Conservation (phyloP, 2,113 vertebrate species). For the Sylvilagus bachmani region DNA sequence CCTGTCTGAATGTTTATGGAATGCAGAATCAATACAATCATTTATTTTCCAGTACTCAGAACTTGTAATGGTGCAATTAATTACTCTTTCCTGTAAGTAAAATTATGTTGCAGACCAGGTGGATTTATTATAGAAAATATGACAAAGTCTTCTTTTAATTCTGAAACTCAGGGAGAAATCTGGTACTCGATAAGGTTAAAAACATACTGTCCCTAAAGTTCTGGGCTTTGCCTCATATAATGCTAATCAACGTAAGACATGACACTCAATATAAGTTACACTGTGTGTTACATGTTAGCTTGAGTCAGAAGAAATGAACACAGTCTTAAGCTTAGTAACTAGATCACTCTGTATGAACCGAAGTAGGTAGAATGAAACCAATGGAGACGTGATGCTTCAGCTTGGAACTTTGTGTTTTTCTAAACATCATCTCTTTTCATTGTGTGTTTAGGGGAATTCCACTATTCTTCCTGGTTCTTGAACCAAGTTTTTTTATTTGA, state of each 20-base stretch:
- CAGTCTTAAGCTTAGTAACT: not conserved
- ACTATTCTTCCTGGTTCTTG: not conserved
- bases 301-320: too few species aligned
- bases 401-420: not conserved
- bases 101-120: too few species aligned
- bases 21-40: too few species aligned
- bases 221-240: not conserved
- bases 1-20: too few species aligned
- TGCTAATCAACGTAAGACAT: not conserved
- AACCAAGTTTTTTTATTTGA: not conserved
- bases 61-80: too few species aligned
- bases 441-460: not conserved
- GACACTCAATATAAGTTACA: not conserved
- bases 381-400: not conserved
- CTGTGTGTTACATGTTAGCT: too few species aligned
- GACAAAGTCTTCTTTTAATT: too few species aligned
- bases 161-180: not conserved
- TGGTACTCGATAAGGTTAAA: not conserved
- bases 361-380: not conserved
- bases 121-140: too few species aligned
- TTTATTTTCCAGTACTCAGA: too few species aligned
- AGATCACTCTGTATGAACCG: not conserved
- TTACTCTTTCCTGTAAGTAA: too few species aligned
- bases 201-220: not conserved
- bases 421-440: not conserved